Percentiles rank a stretch among this genome's conserved stretches.
Evolutionary conservation across 2,888 invertebrate species (phyloP).

Genomic region (Polydrusus tereticollis): DNA sequence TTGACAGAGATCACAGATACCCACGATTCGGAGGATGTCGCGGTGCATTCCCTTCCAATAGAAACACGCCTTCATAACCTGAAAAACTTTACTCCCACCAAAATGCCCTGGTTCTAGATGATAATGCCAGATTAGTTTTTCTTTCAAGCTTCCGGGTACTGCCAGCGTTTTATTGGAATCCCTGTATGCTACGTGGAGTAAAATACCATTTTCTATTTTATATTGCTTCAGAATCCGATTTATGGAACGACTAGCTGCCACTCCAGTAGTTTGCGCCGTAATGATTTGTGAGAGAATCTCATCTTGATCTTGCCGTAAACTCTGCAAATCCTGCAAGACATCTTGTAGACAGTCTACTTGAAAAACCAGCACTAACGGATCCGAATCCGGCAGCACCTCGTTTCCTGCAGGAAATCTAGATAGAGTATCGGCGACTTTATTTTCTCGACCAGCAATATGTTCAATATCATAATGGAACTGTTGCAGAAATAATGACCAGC

Average conservation of each 20-base stretch:
- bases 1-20: conserved; percentile 19
- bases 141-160: background rate
- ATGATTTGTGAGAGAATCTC: background rate
- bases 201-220: background rate
- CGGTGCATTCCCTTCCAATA: conserved; percentile 5
- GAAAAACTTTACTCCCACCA: background rate
- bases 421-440: background rate
- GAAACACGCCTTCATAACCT: background rate
- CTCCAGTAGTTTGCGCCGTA: background rate
- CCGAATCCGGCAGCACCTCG: background rate
- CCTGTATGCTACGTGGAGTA: background rate
- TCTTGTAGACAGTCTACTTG: background rate
- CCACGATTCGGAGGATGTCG: background rate
- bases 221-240: background rate
- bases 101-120: conserved; percentile 18
- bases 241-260: background rate
- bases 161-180: background rate
- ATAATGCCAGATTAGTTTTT: conserved; percentile 18
- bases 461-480: background rate
- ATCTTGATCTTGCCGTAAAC: background rate
- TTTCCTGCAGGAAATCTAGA: background rate
- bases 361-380: background rate
- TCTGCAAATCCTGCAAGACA: background rate
- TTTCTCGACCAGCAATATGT: background rate
- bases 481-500: background rate